Evolutionary conservation across 2,797 vertebrate genomes (phyloP), one percentile per base, ranked within the genome.

Genomic region (Hydrolagus colliei): DNA sequence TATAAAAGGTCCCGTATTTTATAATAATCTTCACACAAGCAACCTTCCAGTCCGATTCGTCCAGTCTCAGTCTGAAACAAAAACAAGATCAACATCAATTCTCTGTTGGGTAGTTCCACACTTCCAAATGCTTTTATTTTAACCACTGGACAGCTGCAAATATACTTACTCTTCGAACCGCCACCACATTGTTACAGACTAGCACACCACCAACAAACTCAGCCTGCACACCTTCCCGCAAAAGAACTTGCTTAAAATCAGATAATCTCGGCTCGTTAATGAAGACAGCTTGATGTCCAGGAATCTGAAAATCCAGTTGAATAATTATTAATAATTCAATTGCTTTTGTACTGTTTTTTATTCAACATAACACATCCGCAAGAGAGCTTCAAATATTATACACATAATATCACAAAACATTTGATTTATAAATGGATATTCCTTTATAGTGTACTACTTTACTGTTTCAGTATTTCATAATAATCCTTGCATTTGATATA

Each of bases 1-100:
- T 99, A 99, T 90, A 99, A 94, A 94, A 99, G 96, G 92, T 98
- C 96, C 90, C 97, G 95, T 93, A 99, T 99, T 93, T 97, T 97
- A 89, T 96, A 99, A 93, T 98, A 99, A 92, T 99, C 97, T 87
- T 98, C 97, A 91, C 98, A 99, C 88, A 98, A 95, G 91, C 97
- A 98, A 90, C 98, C 98, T 93, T 99, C 98, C 92, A 99, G 90
- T 88, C 97, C 97, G 86, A 99, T 98, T 87, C 97, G 96, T 72
- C 98, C 98, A 0, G 97, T 97, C 92, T 99, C 97, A 88, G 97
- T 99, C 98, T 99, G 94, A 88, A 92, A 94, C 32, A 90, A 88
- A 91, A 88, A 89, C 87, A n/a, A 72, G 80, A 86, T 87, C 10
- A 75, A 71, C 5, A 74, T 52, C 41, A 27, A 27, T 27, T 52